These are phyloP conservation scores for Neotoxoptera formosana DNA, from an alignment of 1,140 invertebrate species.

Conservation along the genomic window DNA sequence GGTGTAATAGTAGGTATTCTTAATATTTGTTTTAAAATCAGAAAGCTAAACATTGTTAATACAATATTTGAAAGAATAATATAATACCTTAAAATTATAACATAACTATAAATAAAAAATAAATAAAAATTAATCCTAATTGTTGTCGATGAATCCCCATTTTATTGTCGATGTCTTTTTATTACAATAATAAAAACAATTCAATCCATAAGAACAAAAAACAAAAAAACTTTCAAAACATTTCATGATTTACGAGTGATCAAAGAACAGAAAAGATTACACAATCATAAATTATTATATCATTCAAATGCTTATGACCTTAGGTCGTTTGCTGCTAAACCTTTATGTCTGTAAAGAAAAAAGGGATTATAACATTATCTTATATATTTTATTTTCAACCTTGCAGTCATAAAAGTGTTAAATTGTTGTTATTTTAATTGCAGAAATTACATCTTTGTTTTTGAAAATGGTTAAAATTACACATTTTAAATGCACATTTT, in stretches of 20 bases:
- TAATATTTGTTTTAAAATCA: background rate
- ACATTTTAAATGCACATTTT: slow-evolving; percentile 6
- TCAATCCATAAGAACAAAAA: background rate
- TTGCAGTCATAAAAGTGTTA: background rate
- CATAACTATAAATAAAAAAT: too few relatives aligned
- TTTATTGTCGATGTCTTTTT: background rate
- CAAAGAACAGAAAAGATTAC: background rate
- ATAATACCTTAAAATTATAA: too few relatives aligned
- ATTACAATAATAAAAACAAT: slow-evolving; percentile 2
- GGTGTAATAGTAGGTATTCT: background rate
- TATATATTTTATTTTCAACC: background rate
- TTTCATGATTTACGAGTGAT: background rate
- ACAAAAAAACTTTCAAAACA: background rate
- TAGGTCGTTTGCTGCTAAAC: background rate
- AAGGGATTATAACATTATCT: background rate
- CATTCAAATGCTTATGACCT: background rate
- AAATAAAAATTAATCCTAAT: background rate
- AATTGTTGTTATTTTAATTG: background rate
- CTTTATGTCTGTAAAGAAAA: background rate
- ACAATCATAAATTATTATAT: background rate
- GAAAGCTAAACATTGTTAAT: background rate
- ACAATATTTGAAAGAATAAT: background rate
- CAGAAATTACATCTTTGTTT: background rate
- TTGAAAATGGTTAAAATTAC: background rate
- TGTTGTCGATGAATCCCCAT: background rate